phyloP scores from a whole-genome alignment of 1,140 invertebrate genomes.

The Drosophila tropicalis region DNA sequence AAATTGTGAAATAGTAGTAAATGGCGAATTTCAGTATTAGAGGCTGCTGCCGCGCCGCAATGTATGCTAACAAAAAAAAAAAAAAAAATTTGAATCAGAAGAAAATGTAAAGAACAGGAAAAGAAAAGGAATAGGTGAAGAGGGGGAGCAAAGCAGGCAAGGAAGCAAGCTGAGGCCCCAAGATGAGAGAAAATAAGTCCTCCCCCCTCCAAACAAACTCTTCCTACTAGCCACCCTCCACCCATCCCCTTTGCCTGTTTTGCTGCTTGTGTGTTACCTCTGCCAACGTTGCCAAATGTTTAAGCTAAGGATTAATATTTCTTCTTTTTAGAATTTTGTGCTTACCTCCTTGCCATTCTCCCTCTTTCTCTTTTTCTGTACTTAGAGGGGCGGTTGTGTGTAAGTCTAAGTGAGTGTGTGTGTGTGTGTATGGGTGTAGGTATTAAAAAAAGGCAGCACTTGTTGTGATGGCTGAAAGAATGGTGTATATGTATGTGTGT shows the following conservation, averaged over 20 bases:
- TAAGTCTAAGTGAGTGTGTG: constrained; percentile 22
- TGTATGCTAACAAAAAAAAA: constrained; percentile 38
- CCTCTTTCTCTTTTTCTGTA: background rate
- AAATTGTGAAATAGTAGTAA: constrained; percentile 67
- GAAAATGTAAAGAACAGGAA: background rate
- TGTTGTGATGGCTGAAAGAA: constrained; percentile 10
- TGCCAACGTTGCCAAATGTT: constrained; percentile 66
- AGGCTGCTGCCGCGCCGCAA: constrained; percentile 48
- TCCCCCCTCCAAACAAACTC: background rate
- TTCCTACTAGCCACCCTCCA: background rate
- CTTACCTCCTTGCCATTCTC: constrained; percentile 33
- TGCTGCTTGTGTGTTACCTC: background rate
- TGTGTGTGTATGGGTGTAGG: constrained; percentile 32
- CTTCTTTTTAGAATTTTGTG: constrained; percentile 76
- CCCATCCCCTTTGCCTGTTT: background rate
- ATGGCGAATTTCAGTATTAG: constrained; percentile 67
- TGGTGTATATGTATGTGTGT: background rate
- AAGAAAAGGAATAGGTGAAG: background rate
- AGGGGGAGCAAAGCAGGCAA: background rate
- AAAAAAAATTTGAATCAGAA: constrained; percentile 23
- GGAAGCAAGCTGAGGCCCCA: constrained; percentile 21
- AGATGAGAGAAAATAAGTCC: constrained; percentile 6
- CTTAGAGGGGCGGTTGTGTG: constrained; percentile 4
- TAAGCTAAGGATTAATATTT: constrained; percentile 82
- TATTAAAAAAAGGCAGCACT: constrained; percentile 50